phyloP scores from a whole-genome alignment of 2,113 vertebrate genomes.

The Stomatorhinus ivindoensis region DNA sequence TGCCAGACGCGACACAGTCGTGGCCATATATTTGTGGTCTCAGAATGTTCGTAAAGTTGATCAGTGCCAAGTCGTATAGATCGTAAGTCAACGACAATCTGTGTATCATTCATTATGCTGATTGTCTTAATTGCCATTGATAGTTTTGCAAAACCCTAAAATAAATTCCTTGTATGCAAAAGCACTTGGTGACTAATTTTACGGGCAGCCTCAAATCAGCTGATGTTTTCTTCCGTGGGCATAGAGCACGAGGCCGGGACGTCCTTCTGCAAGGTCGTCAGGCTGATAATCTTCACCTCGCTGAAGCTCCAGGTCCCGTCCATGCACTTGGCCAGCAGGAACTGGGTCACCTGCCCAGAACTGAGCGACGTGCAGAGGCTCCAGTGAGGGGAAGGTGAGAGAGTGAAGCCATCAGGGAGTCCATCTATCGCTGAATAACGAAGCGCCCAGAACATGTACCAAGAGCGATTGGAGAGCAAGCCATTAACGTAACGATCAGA shows the following conservation, averaged over 20 bases:
- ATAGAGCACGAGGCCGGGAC: conserved; percentile 91
- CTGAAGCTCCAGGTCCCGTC: conserved; percentile 94
- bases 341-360: conserved; percentile 88
- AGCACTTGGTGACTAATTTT: background rate
- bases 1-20: too few relatives aligned
- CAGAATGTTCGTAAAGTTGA: too few relatives aligned
- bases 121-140: background rate
- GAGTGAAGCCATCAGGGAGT: background rate
- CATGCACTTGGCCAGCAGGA: conserved; percentile 88
- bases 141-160: background rate
- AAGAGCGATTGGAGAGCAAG: background rate
- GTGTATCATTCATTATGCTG: background rate
- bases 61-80: too few relatives aligned
- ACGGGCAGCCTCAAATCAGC: background rate
- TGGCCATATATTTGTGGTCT: too few relatives aligned
- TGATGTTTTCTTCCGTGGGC: background rate
- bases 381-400: conserved; percentile 50
- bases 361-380: conserved; percentile 57
- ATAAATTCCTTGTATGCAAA: background rate
- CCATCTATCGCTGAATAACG: background rate
- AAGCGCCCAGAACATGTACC: background rate
- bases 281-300: conserved; percentile 97
- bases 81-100: background rate
- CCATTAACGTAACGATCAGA: background rate
- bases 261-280: conserved; percentile 94